phyloP scores from a whole-genome alignment of 2,888 invertebrate genomes.

The Hypselothyrea guttata region DNA sequence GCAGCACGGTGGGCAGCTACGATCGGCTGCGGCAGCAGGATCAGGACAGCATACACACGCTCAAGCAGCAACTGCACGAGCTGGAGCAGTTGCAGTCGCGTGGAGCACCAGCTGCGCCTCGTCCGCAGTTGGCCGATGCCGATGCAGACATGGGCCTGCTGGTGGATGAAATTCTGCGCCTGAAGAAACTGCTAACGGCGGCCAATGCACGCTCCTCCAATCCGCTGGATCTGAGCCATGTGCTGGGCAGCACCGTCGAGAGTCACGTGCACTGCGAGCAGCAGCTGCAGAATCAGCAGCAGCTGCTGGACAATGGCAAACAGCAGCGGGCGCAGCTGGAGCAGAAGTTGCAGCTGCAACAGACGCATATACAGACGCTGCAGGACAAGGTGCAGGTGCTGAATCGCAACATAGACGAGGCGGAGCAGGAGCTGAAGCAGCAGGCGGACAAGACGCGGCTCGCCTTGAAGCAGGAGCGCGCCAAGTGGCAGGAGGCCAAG shows the following conservation, averaged over 20 bases:
- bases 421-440: constrained; percentile 85
- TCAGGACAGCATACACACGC: constrained; percentile 87
- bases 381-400: constrained; percentile 87
- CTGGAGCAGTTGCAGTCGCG: constrained; percentile 56
- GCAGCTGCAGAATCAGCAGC: constrained; percentile 85
- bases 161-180: constrained; percentile 86
- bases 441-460: constrained; percentile 85
- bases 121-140: constrained; percentile 70
- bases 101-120: background rate
- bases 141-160: constrained; percentile 83
- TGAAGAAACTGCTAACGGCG: constrained; percentile 85
- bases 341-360: constrained; percentile 81
- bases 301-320: constrained; percentile 86
- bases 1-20: constrained; percentile 89
- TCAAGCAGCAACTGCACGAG: constrained; percentile 76
- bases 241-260: constrained; percentile 81
- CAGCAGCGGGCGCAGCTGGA: constrained; percentile 66
- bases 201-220: constrained; percentile 85
- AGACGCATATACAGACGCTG: constrained; percentile 85
- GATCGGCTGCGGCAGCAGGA: constrained; percentile 88
- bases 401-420: constrained; percentile 85
- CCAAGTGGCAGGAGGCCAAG: constrained; percentile 78
- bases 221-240: constrained; percentile 85
- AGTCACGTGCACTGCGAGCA: constrained; percentile 85
- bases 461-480: constrained; percentile 80